Percentiles rank a stretch among this genome's conserved stretches.
Evolutionary conservation across 2,113 vertebrate genomes (phyloP).

Genomic region (Piaya cayana): DNA sequence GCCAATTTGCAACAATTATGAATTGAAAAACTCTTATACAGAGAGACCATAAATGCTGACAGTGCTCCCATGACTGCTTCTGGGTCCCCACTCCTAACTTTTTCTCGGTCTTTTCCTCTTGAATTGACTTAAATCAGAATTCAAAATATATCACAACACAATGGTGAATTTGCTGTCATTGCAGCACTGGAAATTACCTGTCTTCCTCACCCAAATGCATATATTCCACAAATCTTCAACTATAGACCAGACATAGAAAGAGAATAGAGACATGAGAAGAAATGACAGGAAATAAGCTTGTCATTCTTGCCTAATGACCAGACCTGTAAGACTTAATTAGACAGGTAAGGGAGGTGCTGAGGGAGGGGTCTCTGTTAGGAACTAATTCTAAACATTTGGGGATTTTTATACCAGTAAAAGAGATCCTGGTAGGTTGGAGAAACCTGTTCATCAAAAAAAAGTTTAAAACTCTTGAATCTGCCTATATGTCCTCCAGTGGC

Average conservation of each 20-base stretch:
- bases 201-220: fast-evolving
- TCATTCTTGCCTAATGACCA: not conserved
- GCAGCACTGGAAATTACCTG: not conserved
- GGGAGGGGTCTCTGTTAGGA: not conserved
- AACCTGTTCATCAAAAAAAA: conserved; percentile 4
- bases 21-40: not conserved
- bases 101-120: not conserved
- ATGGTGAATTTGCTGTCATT: not conserved
- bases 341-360: not conserved
- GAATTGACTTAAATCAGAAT: not conserved
- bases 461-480: not conserved
- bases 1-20: not conserved
- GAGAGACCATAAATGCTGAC: fast-evolving
- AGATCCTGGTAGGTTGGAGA: not conserved
- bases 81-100: not conserved
- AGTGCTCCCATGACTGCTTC: not conserved
- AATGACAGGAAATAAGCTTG: not conserved
- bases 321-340: not conserved
- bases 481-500: conserved; percentile 22
- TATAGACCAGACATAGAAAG: not conserved
- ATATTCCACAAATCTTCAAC: not conserved
- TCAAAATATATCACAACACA: not conserved
- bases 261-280: not conserved
- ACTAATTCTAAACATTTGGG: not conserved
- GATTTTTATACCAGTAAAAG: not conserved